Percentiles rank a stretch among this genome's conserved stretches.
phyloP scores from a whole-genome alignment of 2,888 invertebrate genomes.

The Amiota minor region DNA sequence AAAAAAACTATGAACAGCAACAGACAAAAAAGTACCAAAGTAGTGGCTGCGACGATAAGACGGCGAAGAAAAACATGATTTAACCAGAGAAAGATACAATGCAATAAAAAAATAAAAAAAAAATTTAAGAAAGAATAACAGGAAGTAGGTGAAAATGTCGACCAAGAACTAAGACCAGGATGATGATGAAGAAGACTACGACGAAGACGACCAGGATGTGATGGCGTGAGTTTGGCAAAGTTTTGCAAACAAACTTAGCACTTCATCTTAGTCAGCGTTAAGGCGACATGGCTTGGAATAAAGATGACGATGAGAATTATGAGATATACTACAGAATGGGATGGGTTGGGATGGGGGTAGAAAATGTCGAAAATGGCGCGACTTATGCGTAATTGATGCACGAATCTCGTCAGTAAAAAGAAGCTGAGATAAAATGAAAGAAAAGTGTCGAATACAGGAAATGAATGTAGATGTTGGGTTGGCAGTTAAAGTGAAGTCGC shows the following conservation, averaged over 20 bases:
- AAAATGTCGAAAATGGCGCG: neutral
- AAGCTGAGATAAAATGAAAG: neutral
- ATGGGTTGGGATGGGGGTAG: neutral
- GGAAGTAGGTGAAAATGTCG: constrained; percentile 2
- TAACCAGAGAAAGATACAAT: neutral
- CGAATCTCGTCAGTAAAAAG: neutral
- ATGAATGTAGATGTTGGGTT: neutral
- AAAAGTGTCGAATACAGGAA: neutral
- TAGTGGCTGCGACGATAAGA: neutral
- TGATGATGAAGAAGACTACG: neutral
- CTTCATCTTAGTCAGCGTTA: constrained; percentile 19
- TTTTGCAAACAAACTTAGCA: constrained; percentile 24
- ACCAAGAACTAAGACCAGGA: neutral
- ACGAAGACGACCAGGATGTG: neutral
- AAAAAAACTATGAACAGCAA: neutral
- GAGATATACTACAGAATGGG: neutral
- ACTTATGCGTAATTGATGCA: constrained; percentile 14
- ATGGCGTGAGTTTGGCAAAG: neutral
- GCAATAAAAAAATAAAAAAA: neutral
- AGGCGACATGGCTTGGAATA: constrained; percentile 6
- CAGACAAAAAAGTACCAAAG: neutral
- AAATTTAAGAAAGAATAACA: neutral
- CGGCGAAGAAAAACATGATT: neutral
- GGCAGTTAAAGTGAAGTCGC: neutral
- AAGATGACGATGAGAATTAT: constrained; percentile 12